phyloP scores from a whole-genome alignment of 2,888 invertebrate genomes.

The Brachyptera putata region DNA sequence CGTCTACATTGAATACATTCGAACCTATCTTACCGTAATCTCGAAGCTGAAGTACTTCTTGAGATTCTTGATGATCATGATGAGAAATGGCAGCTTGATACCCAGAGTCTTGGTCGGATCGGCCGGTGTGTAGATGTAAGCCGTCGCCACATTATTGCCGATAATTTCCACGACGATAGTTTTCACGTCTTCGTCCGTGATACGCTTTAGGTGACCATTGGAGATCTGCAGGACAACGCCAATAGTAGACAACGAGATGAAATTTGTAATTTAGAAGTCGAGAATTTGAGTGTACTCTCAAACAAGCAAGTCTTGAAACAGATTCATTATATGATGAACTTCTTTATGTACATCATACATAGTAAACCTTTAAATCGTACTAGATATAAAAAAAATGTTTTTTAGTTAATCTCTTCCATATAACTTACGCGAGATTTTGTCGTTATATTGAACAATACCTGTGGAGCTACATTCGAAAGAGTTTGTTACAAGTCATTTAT shows the following conservation, averaged over 20 bases:
- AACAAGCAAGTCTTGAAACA: neutral
- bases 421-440: no score
- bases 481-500: no score
- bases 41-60: conserved; percentile 94
- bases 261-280: neutral
- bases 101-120: conserved; percentile 86
- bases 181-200: conserved; percentile 92
- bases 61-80: conserved; percentile 92
- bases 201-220: conserved; percentile 91
- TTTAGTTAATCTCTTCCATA: no score
- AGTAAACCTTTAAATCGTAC: no score
- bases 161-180: conserved; percentile 88
- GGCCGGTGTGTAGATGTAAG: conserved; percentile 87
- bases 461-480: no score
- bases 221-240: conserved; percentile 53
- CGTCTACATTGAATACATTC: neutral
- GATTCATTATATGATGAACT: no score
- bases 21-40: conserved; percentile 83
- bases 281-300: no score
- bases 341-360: no score
- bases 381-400: no score
- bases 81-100: conserved; percentile 87
- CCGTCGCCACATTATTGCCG: conserved; percentile 91
- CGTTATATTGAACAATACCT: no score
- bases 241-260: neutral